Evolutionary conservation across 2,888 invertebrate species (phyloP).

Genomic region (Craniophora ligustri): DNA sequence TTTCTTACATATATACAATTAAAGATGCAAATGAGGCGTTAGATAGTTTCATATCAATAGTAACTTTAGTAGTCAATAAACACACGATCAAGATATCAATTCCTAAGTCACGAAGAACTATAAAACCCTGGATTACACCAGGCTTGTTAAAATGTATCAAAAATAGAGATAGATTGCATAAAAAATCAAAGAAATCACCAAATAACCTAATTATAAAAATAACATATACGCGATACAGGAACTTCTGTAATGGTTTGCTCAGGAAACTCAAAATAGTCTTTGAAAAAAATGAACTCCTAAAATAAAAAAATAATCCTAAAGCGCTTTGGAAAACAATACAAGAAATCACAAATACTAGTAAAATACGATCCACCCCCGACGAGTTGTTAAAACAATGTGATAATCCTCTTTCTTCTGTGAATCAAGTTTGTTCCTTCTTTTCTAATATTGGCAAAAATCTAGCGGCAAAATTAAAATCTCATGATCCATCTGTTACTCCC

Average conservation of each 20-base stretch:
- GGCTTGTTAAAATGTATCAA: constrained; percentile 2
- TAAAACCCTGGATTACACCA: constrained; percentile 8
- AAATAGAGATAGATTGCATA: constrained; percentile 1
- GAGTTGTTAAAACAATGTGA: constrained; percentile 1
- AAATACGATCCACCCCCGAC: neutral
- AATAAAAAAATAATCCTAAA: constrained; percentile 4
- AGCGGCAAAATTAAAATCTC: constrained; percentile 1
- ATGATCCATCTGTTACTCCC: neutral
- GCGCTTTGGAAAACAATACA: constrained; percentile 6
- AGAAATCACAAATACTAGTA: constrained; percentile 1
- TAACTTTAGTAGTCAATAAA: neutral
- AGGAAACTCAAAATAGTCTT: constrained; percentile 2
- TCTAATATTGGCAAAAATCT: constrained; percentile 1
- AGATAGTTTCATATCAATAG: neutral
- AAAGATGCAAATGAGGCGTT: neutral
- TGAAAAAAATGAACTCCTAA: constrained; percentile 3
- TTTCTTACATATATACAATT: neutral
- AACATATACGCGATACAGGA: constrained; percentile 4
- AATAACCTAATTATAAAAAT: constrained; percentile 1
- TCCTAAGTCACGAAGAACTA: neutral
- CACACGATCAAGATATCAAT: neutral
- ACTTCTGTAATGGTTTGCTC: constrained; percentile 2
- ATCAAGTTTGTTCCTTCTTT: constrained; percentile 1
- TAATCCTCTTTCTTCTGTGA: neutral
- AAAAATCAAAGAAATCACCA: constrained; percentile 1